Base-by-base conservation (phyloP, 2,113 vertebrate genomes). In the Microcebus jonahi region DNA sequence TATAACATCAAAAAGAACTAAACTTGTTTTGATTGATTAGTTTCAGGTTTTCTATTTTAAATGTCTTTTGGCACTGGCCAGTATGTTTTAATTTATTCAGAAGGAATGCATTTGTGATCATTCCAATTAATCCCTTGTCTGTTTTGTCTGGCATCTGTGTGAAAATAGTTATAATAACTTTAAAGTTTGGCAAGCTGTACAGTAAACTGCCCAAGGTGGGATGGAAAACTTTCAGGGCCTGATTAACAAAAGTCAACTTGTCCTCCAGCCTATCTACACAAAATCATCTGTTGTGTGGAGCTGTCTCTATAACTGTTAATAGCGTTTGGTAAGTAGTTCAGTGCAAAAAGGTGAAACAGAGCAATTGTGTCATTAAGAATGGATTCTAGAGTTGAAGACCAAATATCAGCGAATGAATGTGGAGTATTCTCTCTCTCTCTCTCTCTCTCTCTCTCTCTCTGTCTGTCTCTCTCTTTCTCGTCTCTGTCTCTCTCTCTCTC, bases 101-200 rank as follows among this genome's bases (percentile, higher is more conserved):
- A 95, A 98, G 97, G 85, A 97, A 97, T 70, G 87, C 45, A 95
- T 98, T 98, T 98, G 95, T 98, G 97, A 97, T 97, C 79, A 96
- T 98, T 98, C 97, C 96, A 98, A 97, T 97, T 98, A 98, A 98
- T 98, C 97, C 90, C 90, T 96, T 98, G 89, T 98, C 86, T 97
- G 95, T 98, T 98, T 98, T 98, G 61, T 97, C 98, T 99, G 98
- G 98, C 98, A 97, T 96, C 94, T 70, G 92, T 95, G 76, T 94
- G 96, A 98, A 98, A 97, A 95, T 97, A 97, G 97, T 91, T 98
- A 85, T 96, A 97, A 97, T 97, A 97, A 96, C 93, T 95, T 98
- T 97, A 97, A 98, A 96, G 88, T 96, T 96, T 98, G 97, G 97
- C 96, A 98, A 71, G 83, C 95, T 91, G 36, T 53, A 25, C 71